Evolutionary conservation across 1,140 invertebrate genomes (phyloP).

Genomic region (Caenorhabditis tropicalis): DNA sequence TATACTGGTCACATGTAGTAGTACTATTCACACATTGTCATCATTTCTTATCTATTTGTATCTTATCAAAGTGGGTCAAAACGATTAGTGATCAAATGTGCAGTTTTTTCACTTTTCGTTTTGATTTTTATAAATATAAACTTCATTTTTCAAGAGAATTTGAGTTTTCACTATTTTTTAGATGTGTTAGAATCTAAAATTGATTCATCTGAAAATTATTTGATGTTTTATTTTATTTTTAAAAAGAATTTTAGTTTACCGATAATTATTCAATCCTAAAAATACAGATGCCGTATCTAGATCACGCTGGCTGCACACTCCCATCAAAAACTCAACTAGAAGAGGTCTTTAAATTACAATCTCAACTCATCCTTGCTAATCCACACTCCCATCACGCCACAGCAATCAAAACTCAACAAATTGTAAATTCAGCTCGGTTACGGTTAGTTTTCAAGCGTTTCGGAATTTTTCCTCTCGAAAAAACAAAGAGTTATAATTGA

Average conservation of each 20-base stretch:
- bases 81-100: constrained; percentile 25
- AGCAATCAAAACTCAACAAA: constrained; percentile 33
- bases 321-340: constrained; percentile 82
- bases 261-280: too few species aligned
- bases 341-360: constrained; percentile 77
- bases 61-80: constrained; percentile 15
- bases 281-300: constrained; percentile 78
- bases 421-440: constrained; percentile 18
- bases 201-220: too few species aligned
- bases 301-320: constrained; percentile 86
- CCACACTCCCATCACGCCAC: constrained; percentile 52
- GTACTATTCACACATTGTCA: background rate
- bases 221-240: constrained; percentile 73
- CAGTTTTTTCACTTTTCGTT: background rate
- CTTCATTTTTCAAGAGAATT: background rate
- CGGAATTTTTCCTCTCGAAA: background rate
- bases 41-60: constrained; percentile 5
- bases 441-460: background rate
- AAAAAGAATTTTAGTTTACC: too few species aligned
- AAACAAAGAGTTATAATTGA: too few species aligned
- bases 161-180: background rate
- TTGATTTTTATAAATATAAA: background rate
- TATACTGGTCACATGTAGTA: background rate
- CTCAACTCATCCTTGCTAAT: background rate
- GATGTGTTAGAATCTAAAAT: too few species aligned